phyloP scores from a whole-genome alignment of 2,888 invertebrate genomes.

The Merodon equestris region DNA sequence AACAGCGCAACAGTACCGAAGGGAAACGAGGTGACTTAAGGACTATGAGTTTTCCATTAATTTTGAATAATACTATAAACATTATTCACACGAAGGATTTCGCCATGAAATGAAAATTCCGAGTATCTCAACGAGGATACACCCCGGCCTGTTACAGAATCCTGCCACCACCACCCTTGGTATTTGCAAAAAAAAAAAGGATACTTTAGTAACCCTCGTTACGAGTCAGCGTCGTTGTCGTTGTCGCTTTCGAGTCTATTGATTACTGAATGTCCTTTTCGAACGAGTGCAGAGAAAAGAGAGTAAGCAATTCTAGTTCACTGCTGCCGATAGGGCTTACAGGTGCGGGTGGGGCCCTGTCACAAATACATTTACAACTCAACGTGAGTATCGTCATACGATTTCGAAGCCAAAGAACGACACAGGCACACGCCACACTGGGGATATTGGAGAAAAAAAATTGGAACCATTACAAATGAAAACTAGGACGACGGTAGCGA shows the following conservation, averaged over 20 bases:
- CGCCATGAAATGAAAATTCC: constrained; percentile 52
- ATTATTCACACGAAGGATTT: constrained; percentile 66
- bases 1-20: constrained; percentile 14
- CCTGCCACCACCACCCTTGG: neutral
- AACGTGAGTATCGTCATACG: constrained; percentile 34
- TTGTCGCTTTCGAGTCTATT: constrained; percentile 17
- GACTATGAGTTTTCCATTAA: constrained; percentile 65
- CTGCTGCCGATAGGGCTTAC: constrained; percentile 23
- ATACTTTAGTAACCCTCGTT: constrained; percentile 2
- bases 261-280: constrained; percentile 45
- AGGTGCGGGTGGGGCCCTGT: constrained; percentile 4
- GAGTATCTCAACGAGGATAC: constrained; percentile 1
- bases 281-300: neutral
- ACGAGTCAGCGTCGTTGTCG: too few relatives aligned
- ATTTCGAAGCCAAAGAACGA: constrained; percentile 46
- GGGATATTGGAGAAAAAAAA: too few relatives aligned
- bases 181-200: constrained; percentile 9
- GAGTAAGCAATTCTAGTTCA: constrained; percentile 13
- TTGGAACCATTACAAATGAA: neutral
- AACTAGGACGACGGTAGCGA: neutral
- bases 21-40: constrained; percentile 64
- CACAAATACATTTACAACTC: constrained; percentile 34
- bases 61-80: constrained; percentile 65
- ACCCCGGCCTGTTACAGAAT: neutral
- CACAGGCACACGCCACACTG: neutral